Percentiles rank a stretch among this genome's conserved stretches.
phyloP scores from a whole-genome alignment of 2,888 invertebrate genomes.

The Agonum fuliginosum region DNA sequence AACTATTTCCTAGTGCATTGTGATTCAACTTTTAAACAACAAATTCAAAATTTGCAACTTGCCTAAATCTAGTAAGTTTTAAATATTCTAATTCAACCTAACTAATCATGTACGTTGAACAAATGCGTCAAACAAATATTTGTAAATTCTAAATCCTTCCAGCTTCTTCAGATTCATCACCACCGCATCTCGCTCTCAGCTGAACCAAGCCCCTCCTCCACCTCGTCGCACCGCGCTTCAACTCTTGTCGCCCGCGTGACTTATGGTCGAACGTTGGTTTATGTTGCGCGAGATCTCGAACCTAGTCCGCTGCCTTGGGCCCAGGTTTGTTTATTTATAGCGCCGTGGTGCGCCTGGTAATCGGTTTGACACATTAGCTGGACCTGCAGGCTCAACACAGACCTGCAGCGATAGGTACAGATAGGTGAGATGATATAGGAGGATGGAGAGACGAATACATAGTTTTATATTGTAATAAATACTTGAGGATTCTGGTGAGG shows the following conservation, averaged over 20 bases:
- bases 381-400: not conserved
- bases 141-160: too few species aligned
- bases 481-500: not conserved
- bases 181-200: not conserved
- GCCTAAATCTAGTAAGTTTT: too few species aligned
- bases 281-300: constrained; percentile 63
- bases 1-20: too few species aligned
- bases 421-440: not conserved
- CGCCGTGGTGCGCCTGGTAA: constrained; percentile 37
- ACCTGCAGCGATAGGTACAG: not conserved
- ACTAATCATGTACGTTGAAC: too few species aligned
- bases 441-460: not conserved
- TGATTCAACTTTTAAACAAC: too few species aligned
- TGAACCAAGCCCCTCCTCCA: too few species aligned
- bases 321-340: constrained; percentile 67
- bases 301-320: constrained; percentile 51
- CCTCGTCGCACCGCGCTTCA: not conserved
- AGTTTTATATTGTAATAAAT: not conserved
- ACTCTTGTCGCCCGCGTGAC: constrained; percentile 63
- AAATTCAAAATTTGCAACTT: too few species aligned
- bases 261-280: constrained; percentile 68
- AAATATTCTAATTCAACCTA: too few species aligned
- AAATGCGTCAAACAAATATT: too few species aligned
- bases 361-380: constrained; percentile 54
- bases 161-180: not conserved